A percentile compares a stretch with the other conserved stretches of the same genome.
Evolutionary conservation across 2,797 vertebrate species (phyloP).

Genomic region (Psittacula derbiana): DNA sequence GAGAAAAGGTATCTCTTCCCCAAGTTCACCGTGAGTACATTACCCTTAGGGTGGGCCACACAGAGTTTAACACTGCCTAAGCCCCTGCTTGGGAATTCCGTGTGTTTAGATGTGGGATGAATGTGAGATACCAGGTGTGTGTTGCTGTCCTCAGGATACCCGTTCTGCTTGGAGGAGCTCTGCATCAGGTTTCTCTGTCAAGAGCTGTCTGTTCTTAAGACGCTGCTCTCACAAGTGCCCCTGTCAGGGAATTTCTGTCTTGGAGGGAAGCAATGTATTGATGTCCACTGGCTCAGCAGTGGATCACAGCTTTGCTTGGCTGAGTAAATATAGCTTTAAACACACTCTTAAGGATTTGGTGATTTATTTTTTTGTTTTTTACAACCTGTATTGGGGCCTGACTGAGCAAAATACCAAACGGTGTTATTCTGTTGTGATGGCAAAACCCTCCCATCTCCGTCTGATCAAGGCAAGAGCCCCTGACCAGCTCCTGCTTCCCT

Average conservation of each 20-base stretch:
- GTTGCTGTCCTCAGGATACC: slow-evolving; percentile 16
- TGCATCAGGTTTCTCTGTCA: slow-evolving; percentile 36
- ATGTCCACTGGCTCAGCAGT: not conserved
- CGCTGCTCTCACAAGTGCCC: not conserved
- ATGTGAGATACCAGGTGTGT: not conserved
- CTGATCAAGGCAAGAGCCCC: not conserved
- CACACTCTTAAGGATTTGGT: not conserved
- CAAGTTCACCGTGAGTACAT: not conserved
- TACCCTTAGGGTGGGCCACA: not conserved
- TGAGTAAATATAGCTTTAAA: not conserved
- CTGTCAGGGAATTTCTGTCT: not conserved
- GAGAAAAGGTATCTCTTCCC: not conserved
- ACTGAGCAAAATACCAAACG: not conserved
- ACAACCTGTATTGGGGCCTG: not conserved
- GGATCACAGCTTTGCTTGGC: not conserved
- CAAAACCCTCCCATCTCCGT: not conserved
- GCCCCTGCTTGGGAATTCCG: accelerated
- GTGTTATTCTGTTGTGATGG: not conserved
- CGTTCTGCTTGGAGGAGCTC: not conserved
- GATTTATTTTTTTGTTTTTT: not conserved
- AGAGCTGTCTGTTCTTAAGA: not conserved
- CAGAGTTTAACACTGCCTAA: not conserved
- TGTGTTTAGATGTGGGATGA: not conserved
- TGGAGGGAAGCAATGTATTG: not conserved
- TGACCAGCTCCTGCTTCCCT: not conserved